phyloP scores from a whole-genome alignment of 2,113 vertebrate genomes.

The Saiga tatarica region DNA sequence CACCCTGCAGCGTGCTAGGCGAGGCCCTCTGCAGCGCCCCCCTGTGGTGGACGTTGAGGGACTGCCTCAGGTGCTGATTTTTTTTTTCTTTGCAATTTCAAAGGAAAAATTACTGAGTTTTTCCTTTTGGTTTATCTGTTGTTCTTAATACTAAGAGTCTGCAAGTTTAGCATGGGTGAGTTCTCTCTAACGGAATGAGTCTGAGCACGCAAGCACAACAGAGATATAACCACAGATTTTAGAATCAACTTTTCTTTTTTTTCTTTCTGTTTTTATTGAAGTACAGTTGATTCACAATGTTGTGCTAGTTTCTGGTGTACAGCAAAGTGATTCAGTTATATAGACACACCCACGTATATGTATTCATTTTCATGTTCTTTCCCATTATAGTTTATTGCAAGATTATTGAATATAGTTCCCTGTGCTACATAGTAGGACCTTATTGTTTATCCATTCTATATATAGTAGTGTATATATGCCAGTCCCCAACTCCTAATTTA shows the following conservation, averaged over 20 bases:
- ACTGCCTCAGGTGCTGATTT: background rate
- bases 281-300: background rate
- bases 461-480: background rate
- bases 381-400: background rate
- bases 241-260: background rate
- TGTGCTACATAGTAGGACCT: background rate
- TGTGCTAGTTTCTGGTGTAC: background rate
- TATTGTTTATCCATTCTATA: background rate
- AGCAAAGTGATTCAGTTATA: background rate
- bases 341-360: background rate
- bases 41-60: background rate
- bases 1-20: rapidly evolving
- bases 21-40: background rate
- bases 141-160: background rate
- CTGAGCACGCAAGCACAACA: background rate
- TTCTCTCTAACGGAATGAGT: background rate
- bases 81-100: background rate
- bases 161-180: background rate
- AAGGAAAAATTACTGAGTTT: background rate
- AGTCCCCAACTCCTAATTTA: background rate
- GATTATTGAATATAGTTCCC: background rate
- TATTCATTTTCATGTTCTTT: background rate
- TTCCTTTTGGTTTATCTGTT: background rate
- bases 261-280: background rate
- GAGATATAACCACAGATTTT: background rate